Evolutionary conservation across 2,888 invertebrate genomes (phyloP).

Genomic region (Drosophila putrida): DNA sequence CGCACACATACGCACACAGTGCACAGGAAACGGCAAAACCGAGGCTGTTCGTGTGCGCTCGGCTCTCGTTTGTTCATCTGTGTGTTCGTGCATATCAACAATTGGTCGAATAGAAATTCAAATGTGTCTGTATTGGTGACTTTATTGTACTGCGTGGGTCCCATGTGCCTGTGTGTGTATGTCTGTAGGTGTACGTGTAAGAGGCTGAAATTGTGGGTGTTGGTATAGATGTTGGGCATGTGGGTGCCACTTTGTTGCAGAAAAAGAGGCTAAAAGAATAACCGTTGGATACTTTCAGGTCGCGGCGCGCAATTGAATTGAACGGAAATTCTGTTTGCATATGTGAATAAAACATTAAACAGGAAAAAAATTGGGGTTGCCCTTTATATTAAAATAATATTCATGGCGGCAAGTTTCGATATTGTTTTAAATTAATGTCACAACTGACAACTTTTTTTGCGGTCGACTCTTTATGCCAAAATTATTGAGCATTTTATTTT

Average conservation of each 20-base stretch:
- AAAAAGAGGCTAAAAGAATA: slow-evolving; percentile 32
- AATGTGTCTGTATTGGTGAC: slow-evolving; percentile 25
- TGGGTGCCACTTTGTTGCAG: slow-evolving; percentile 60
- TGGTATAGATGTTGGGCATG: slow-evolving; percentile 26
- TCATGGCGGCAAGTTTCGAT: slow-evolving; percentile 19
- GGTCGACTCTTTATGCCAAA: not conserved
- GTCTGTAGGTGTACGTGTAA: slow-evolving; percentile 1
- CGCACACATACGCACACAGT: slow-evolving; percentile 21
- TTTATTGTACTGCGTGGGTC: slow-evolving; percentile 27
- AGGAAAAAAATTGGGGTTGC: slow-evolving; percentile 26
- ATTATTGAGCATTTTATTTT: not conserved
- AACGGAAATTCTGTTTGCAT: slow-evolving; percentile 80
- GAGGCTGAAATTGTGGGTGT: not conserved
- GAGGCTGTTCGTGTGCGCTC: slow-evolving; percentile 44
- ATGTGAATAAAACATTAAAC: slow-evolving; percentile 76
- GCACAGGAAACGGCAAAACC: slow-evolving; percentile 56
- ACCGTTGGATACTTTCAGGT: slow-evolving; percentile 64
- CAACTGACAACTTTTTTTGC: slow-evolving; percentile 4
- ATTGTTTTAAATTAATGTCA: slow-evolving; percentile 25
- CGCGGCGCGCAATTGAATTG: slow-evolving; percentile 70
- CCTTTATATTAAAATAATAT: slow-evolving; percentile 31
- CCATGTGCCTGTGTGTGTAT: slow-evolving; percentile 10
- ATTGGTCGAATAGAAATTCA: slow-evolving; percentile 72
- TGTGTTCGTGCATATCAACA: slow-evolving; percentile 77
- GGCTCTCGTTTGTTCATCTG: slow-evolving; percentile 37